Percentiles rank a stretch among this genome's conserved stretches.
These are phyloP conservation scores for Mallotus villosus DNA, from an alignment of 2,797 vertebrate genomes.

Conservation along the genomic window DNA sequence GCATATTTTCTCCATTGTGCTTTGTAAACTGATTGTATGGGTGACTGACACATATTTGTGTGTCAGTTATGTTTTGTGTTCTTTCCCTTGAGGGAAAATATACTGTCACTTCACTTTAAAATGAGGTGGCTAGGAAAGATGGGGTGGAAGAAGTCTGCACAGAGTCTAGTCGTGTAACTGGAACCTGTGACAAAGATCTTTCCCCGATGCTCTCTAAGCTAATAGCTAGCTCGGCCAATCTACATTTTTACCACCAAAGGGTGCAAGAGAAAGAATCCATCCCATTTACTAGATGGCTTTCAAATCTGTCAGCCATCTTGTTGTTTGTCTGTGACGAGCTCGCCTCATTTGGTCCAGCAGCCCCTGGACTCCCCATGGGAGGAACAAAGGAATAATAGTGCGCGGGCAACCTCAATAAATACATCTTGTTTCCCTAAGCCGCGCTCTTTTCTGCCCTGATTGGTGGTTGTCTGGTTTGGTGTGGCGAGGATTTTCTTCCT, in stretches of 20 bases:
- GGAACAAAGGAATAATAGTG: constrained; percentile 47
- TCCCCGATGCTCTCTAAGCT: background rate
- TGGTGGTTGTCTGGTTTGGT: background rate
- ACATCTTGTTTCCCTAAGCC: constrained; percentile 16
- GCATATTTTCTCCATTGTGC: too few species aligned
- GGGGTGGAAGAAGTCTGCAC: background rate
- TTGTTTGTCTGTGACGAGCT: constrained; percentile 43
- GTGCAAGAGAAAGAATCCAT: constrained; percentile 2
- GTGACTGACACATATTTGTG: too few species aligned
- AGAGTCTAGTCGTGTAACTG: constrained; percentile 13
- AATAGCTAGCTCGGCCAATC: constrained; percentile 16
- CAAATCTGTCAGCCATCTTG: constrained; percentile 25
- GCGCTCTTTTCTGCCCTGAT: constrained; percentile 12
- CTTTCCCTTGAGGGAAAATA: background rate
- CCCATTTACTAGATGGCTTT: constrained; percentile 46
- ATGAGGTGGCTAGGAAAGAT: background rate
- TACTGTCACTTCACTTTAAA: too few species aligned
- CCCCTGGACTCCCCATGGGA: constrained; percentile 38
- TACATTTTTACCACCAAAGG: background rate
- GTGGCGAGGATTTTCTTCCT: background rate
- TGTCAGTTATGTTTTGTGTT: too few species aligned
- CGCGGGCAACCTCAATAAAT: constrained; percentile 14
- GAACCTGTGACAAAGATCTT: constrained; percentile 6
- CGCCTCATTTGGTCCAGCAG: constrained; percentile 50
- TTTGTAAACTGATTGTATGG: too few species aligned